Percentiles rank a stretch among this genome's conserved stretches.
Evolutionary conservation across 2,888 invertebrate species (phyloP).

Genomic region (Parasteatoda lunata): DNA sequence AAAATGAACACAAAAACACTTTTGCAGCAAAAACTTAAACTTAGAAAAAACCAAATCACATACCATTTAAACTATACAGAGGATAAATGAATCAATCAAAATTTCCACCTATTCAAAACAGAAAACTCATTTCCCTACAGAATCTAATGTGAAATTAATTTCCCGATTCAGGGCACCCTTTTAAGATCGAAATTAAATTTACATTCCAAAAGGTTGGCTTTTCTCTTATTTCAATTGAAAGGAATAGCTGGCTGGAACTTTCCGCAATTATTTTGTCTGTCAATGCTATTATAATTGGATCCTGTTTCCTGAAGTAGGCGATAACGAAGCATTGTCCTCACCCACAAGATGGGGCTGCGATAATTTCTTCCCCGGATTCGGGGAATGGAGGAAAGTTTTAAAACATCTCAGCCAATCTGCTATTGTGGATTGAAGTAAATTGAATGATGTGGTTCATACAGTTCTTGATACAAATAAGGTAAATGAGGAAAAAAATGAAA

Average conservation of each 20-base stretch:
- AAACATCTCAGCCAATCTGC: not conserved
- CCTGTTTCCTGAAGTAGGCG: constrained; percentile 16
- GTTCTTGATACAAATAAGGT: too few species aligned
- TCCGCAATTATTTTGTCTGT: constrained; percentile 46
- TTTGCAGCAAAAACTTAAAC: too few species aligned
- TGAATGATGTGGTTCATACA: too few species aligned
- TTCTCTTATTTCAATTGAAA: constrained; percentile 16
- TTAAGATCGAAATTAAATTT: constrained; percentile 46
- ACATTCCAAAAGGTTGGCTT: constrained; percentile 38
- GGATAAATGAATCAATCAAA: constrained; percentile 15
- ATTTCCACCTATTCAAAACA: not conserved
- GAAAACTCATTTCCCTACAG: constrained; percentile 16
- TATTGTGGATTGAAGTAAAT: not conserved
- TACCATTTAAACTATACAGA: too few species aligned
- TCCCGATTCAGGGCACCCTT: constrained; percentile 13
- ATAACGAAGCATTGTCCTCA: constrained; percentile 29
- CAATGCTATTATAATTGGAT: constrained; percentile 43
- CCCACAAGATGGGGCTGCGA: not conserved
- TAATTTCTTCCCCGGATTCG: constrained; percentile 7
- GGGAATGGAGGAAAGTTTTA: constrained; percentile 12
- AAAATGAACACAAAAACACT: too few species aligned
- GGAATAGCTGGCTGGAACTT: constrained; percentile 7
- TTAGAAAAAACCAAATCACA: too few species aligned
- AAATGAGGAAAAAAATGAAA: too few species aligned
- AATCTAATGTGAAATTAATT: constrained; percentile 51